phyloP scores from a whole-genome alignment of 2,113 vertebrate genomes.

The Seriola quinqueradiata region DNA sequence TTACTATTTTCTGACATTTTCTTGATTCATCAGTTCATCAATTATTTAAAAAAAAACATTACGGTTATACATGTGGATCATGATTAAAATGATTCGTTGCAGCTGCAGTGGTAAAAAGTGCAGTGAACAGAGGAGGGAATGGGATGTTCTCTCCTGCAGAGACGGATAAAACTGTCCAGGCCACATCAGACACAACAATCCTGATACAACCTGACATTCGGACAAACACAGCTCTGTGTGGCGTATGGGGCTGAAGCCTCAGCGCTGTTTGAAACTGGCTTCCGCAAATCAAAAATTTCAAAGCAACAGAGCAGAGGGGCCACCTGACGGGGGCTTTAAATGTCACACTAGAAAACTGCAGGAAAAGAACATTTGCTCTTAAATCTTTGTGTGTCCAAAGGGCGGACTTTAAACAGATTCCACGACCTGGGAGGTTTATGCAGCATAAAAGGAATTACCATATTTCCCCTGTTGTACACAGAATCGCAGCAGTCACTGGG shows the following conservation, averaged over 20 bases:
- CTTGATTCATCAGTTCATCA: neutral
- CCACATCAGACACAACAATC: conserved; percentile 58
- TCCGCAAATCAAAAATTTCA: conserved; percentile 70
- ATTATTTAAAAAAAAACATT: neutral
- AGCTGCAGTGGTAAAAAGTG: neutral
- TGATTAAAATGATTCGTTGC: neutral
- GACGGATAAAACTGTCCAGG: conserved; percentile 60
- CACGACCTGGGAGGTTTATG: conserved; percentile 32
- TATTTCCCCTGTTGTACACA: conserved; percentile 56
- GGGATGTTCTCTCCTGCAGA: conserved; percentile 46
- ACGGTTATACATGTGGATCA: neutral
- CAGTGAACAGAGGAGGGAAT: neutral
- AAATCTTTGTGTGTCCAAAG: conserved; percentile 45
- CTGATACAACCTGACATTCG: conserved; percentile 72
- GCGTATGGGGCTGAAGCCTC: conserved; percentile 36
- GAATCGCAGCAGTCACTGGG: conserved; percentile 42
- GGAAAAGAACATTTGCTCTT: conserved; percentile 58
- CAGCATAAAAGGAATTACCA: conserved; percentile 57
- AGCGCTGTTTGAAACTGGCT: conserved; percentile 58
- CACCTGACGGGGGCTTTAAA: conserved; percentile 35
- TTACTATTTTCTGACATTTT: neutral
- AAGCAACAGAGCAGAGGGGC: conserved; percentile 44
- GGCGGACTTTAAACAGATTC: conserved; percentile 68
- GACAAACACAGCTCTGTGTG: conserved; percentile 68
- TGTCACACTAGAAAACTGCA: conserved; percentile 48